Base-by-base conservation (phyloP, 2,888 invertebrate genomes). In the Phrixothrix hirtus region DNA sequence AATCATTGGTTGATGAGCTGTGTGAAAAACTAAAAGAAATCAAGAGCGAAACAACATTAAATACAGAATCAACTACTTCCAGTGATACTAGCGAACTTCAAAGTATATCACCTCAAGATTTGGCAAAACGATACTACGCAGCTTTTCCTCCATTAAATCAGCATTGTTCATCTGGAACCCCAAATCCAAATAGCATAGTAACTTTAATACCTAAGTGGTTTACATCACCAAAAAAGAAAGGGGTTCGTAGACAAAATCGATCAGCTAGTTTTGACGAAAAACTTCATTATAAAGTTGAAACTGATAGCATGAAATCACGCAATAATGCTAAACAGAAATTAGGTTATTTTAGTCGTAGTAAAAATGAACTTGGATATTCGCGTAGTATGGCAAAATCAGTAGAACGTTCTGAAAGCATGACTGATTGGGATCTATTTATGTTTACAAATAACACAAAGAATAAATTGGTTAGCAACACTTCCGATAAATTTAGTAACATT, bases 1-100 rank as follows among this genome's bases (percentile, higher is more conserved):
- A 90, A 79, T 83, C 83, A 69, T 81, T 92, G 74, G 88, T 92
- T 63, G 89, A 91, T 77, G 90, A 92, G 79, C 80, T 92, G 71
- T 89, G 88, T 77, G 82, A 81, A 64, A 86, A 86, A 77, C 79
- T 91, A 67, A 86, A 87, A 75, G 85, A 88, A 75, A 82, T 86
- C 66, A 85, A 84, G 67, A 75, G 59, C 46, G 63, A 63, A 21
- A 48, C 60, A 42, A 43, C 53, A 49, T 45, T 43, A 39, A 53
- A 57, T 41, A 38, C 47, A 10, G 56, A 59, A 32, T 35, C 30
- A 15, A 49, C 53, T 27, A 26, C 45, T 48, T 45, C 54, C 37
- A 39, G 31, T 27, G 34, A 29, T 7, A 42, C n/a, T 53, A 58
- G 43, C 51, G 41, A 43, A 46, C 45, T 54, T 30, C 47, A 39